Conservation (phyloP, 2,888 invertebrate species). For the Sylvicola cinctus region DNA sequence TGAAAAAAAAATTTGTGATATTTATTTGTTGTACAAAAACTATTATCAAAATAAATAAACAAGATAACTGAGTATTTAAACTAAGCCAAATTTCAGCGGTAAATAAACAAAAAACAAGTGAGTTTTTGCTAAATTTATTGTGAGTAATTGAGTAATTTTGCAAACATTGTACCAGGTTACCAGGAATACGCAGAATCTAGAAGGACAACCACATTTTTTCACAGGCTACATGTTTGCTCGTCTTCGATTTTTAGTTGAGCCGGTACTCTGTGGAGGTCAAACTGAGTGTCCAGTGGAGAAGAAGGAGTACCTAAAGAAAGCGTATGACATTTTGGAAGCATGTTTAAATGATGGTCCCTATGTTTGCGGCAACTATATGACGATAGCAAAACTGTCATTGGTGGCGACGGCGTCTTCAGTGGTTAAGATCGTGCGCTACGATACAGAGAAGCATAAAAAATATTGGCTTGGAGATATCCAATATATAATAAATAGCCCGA, state of each 20-base stretch:
- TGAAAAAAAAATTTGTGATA: no score
- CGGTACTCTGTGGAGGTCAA: conserved; percentile 23
- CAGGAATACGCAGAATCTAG: no score
- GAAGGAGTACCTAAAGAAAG: conserved; percentile 27
- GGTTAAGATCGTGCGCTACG: conserved; percentile 25
- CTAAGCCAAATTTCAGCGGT: no score
- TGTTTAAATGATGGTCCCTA: conserved; percentile 24
- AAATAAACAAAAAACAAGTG: no score
- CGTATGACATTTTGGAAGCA: conserved; percentile 26
- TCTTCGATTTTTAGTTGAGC: conserved; percentile 20
- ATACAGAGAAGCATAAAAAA: conserved; percentile 26
- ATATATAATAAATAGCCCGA: no score
- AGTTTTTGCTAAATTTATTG: no score
- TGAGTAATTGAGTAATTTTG: no score
- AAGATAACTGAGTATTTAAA: no score
- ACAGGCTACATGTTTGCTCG: conserved; percentile 23
- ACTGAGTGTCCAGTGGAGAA: conserved; percentile 28
- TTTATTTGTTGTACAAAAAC: no score
- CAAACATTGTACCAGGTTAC: no score
- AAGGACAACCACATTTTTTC: no score
- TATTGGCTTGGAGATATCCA: conserved; percentile 27
- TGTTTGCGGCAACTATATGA: conserved; percentile 24
- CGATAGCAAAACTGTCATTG: conserved; percentile 29
- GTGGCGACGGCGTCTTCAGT: conserved; percentile 27
- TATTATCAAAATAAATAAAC: no score